These are phyloP conservation scores for Pseudolaguvia tuberculata DNA, from an alignment of 2,113 vertebrate genomes.

Conservation along the genomic window DNA sequence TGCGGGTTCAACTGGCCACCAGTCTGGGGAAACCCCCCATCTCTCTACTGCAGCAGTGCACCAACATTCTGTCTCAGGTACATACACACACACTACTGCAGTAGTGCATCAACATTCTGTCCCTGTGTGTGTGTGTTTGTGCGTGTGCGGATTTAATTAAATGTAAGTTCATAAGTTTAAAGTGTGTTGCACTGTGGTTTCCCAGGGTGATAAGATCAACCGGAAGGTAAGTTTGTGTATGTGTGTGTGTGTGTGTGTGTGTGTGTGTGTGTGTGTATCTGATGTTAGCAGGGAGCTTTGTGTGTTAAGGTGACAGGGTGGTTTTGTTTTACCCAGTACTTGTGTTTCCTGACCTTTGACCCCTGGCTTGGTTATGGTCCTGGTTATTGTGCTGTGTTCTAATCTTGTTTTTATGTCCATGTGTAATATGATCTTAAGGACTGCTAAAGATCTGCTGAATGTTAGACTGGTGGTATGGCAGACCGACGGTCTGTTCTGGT, in stretches of 20 bases:
- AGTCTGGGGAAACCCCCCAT: constrained; percentile 93
- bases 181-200: constrained; percentile 79
- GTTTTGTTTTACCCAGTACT: constrained; percentile 37
- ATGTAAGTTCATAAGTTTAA: constrained; percentile 35
- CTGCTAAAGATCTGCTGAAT: no score
- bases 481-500: no score
- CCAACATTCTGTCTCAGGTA: constrained; percentile 99
- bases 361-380: constrained; percentile 24
- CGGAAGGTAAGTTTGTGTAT: constrained; percentile 86
- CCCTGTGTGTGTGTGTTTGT: constrained; percentile 40
- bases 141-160: constrained; percentile 2
- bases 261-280: constrained; percentile 59
- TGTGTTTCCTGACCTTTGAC: constrained; percentile 42
- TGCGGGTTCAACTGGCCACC: constrained; percentile 92
- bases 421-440: no score
- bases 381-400: neutral
- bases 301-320: constrained; percentile 49
- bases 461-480: no score
- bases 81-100: neutral
- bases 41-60: constrained; percentile 94
- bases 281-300: no score
- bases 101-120: neutral
- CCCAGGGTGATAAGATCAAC: constrained; percentile 99
- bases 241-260: constrained; percentile 58
- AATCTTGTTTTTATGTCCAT: neutral